phyloP scores from a whole-genome alignment of 1,140 invertebrate genomes.

The Phenacoccus solenopsis region DNA sequence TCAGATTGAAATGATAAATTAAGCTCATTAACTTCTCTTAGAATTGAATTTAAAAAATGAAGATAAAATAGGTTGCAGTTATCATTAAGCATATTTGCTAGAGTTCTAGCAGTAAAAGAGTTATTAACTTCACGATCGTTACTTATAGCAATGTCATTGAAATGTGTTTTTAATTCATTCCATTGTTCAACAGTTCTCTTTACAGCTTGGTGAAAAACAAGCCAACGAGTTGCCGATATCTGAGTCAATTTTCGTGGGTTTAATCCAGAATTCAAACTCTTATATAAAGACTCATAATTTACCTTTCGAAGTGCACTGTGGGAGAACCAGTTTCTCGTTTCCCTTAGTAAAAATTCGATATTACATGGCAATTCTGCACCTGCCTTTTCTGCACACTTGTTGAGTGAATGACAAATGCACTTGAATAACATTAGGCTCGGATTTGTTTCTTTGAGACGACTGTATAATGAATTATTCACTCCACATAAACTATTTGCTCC shows the following conservation, averaged over 20 bases:
- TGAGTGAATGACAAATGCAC: slow-evolving; percentile 20
- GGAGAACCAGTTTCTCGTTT: slow-evolving; percentile 18
- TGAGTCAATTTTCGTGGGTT: slow-evolving; percentile 20
- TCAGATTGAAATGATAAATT: slow-evolving; percentile 25
- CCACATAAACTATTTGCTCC: slow-evolving; percentile 19
- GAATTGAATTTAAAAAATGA: no score
- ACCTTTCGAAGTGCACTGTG: slow-evolving; percentile 3
- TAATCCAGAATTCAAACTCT: no score
- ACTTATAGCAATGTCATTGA: slow-evolving; percentile 15
- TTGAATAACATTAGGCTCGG: slow-evolving; percentile 18
- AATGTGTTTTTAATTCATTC: slow-evolving; percentile 23
- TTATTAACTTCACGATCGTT: slow-evolving; percentile 18
- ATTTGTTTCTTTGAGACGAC: slow-evolving; percentile 16
- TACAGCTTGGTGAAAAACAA: slow-evolving; percentile 21
- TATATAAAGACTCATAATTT: slow-evolving; percentile 6
- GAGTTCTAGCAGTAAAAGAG: slow-evolving; percentile 20
- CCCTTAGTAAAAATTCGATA: slow-evolving; percentile 14
- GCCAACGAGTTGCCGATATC: slow-evolving; percentile 24
- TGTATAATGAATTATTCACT: slow-evolving; percentile 18
- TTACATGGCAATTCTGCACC: slow-evolving; percentile 17
- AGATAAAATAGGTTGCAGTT: slow-evolving; percentile 22
- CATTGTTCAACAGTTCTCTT: slow-evolving; percentile 24
- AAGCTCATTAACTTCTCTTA: slow-evolving; percentile 21
- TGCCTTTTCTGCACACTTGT: slow-evolving; percentile 20
- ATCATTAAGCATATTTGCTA: slow-evolving; percentile 21